phyloP scores from a whole-genome alignment of 1,140 invertebrate species.

The Armadillidium nasatum region DNA sequence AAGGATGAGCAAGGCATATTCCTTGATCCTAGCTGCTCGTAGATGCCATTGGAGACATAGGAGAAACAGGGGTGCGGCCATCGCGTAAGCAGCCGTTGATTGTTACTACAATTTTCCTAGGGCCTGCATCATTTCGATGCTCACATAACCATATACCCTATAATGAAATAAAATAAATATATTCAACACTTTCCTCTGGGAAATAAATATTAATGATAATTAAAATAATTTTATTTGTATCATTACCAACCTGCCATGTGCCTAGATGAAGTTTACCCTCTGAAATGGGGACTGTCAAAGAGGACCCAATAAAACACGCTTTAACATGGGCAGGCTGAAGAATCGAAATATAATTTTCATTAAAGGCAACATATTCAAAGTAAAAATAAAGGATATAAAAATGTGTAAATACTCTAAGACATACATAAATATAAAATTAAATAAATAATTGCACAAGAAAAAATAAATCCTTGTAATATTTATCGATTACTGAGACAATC shows the following conservation, averaged over 20 bases:
- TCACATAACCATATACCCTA: slow-evolving; percentile 95
- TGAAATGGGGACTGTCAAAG: slow-evolving; percentile 89
- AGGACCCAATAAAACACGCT: slow-evolving; percentile 91
- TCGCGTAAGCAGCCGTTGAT: slow-evolving; percentile 76
- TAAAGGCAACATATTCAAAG: too few relatives aligned
- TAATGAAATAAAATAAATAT: not conserved
- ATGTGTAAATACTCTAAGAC: too few relatives aligned
- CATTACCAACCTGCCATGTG: slow-evolving; percentile 65
- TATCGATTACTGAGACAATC: too few relatives aligned
- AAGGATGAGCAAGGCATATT: not conserved
- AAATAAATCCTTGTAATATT: too few relatives aligned
- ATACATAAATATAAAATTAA: too few relatives aligned
- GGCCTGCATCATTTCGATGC: slow-evolving; percentile 90
- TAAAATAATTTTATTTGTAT: too few relatives aligned
- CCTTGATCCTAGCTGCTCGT: slow-evolving; percentile 62
- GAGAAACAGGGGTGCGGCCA: slow-evolving; percentile 73
- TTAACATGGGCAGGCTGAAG: slow-evolving; percentile 93
- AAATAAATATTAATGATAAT: too few relatives aligned
- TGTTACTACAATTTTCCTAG: slow-evolving; percentile 83
- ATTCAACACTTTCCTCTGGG: not conserved
- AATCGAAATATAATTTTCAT: slow-evolving; percentile 22
- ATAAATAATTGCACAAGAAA: too few relatives aligned
- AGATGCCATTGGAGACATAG: slow-evolving; percentile 71
- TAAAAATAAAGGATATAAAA: too few relatives aligned
- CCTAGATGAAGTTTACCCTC: slow-evolving; percentile 90